Conservation (phyloP, 2,113 vertebrate species). For the Cathartes aura region DNA sequence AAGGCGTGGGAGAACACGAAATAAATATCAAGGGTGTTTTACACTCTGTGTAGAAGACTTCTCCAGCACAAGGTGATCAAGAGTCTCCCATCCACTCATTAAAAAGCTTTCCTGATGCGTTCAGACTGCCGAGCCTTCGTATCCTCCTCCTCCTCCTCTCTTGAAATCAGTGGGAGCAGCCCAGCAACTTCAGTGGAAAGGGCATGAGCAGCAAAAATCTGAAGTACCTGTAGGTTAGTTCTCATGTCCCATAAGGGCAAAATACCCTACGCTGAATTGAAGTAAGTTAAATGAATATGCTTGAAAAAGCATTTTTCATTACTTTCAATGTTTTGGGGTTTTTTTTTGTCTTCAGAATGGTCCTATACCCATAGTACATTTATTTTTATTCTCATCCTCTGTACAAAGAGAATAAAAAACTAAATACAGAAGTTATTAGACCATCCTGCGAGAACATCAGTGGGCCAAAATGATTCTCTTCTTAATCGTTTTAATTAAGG, state of each 20-base stretch:
- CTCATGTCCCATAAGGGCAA: background rate
- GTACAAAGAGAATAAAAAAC: background rate
- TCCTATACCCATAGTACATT: background rate
- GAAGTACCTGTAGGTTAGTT: background rate
- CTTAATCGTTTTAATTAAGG: background rate
- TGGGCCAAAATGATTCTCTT: background rate
- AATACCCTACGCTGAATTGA: background rate
- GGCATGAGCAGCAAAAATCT: background rate
- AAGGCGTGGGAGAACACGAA: background rate
- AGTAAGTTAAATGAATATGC: background rate
- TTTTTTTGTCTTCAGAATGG: background rate
- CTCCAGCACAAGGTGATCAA: background rate
- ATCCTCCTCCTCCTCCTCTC: background rate
- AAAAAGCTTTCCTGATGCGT: rapidly evolving
- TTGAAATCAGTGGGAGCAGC: background rate
- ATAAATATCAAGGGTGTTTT: background rate
- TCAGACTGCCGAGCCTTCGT: background rate
- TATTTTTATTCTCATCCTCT: background rate
- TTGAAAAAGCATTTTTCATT: background rate
- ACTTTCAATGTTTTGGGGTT: background rate
- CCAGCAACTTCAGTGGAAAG: background rate
- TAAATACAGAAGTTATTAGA: background rate
- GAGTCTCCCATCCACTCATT: background rate
- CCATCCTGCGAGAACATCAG: background rate
- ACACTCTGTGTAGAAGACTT: background rate